Evolutionary conservation across 2,888 invertebrate species (phyloP).

Genomic region (Ophion ellenae): DNA sequence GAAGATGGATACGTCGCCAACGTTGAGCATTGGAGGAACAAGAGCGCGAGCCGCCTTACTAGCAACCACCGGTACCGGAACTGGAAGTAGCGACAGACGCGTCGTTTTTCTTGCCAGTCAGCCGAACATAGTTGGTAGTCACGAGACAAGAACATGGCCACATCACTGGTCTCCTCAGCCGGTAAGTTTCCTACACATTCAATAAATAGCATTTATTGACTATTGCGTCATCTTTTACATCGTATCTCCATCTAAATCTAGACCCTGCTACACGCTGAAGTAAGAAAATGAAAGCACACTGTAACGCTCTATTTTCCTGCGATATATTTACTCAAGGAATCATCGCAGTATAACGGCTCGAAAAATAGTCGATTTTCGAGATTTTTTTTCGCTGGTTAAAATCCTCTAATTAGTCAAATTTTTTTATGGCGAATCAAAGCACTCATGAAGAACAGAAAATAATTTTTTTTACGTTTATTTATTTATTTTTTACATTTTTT

Average conservation of each 20-base stretch:
- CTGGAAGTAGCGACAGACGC: slow-evolving; percentile 80
- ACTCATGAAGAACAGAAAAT: too few species aligned
- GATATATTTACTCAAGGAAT: too few species aligned
- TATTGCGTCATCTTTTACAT: neutral
- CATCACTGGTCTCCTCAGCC: slow-evolving; percentile 82
- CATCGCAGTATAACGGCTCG: too few species aligned
- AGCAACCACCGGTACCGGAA: slow-evolving; percentile 78
- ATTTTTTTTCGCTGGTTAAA: too few species aligned
- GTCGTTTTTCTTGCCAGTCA: slow-evolving; percentile 82
- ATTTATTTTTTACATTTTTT: too few species aligned
- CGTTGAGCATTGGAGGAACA: slow-evolving; percentile 79
- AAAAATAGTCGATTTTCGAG: too few species aligned
- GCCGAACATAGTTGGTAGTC: slow-evolving; percentile 69
- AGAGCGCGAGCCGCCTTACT: slow-evolving; percentile 81
- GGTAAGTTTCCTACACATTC: slow-evolving; percentile 72
- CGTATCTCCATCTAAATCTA: neutral
- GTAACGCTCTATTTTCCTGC: too few species aligned
- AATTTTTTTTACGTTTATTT: too few species aligned
- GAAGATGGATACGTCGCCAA: slow-evolving; percentile 81
- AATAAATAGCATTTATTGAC: neutral
- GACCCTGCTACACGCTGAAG: too few species aligned
- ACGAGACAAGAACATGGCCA: slow-evolving; percentile 82
- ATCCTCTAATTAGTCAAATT: too few species aligned
- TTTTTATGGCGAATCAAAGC: too few species aligned
- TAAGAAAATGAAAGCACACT: too few species aligned